These are phyloP conservation scores for Morone saxatilis DNA, from an alignment of 2,113 vertebrate species.

Conservation along the genomic window DNA sequence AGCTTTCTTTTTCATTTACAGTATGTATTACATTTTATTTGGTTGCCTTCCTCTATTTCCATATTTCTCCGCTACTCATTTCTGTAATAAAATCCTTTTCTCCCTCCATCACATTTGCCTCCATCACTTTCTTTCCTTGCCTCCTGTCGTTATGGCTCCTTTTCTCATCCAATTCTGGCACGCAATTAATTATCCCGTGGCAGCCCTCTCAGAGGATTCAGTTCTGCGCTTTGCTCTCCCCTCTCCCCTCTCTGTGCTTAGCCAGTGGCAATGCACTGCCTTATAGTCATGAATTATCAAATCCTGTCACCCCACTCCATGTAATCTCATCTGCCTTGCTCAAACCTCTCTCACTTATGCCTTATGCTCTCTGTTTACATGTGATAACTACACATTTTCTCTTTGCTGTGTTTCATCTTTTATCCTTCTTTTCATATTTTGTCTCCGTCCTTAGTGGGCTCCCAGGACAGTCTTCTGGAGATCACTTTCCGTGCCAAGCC, in stretches of 20 bases:
- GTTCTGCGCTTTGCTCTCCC: constrained; percentile 28
- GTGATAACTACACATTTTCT: background rate
- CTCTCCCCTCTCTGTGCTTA: constrained; percentile 32
- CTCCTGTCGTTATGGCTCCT: constrained; percentile 12
- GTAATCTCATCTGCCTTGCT: constrained; percentile 42
- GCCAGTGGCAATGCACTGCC: constrained; percentile 25
- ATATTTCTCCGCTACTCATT: background rate
- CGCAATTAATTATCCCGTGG: constrained; percentile 58
- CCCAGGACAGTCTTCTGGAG: constrained; percentile 97
- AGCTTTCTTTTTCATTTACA: background rate
- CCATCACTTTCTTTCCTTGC: background rate
- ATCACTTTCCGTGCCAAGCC: constrained; percentile 93
- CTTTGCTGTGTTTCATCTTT: constrained; percentile 7
- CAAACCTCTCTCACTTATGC: background rate
- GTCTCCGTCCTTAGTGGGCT: constrained; percentile 86
- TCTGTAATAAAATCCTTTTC: constrained; percentile 9
- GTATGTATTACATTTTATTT: background rate
- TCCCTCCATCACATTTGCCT: constrained; percentile 2
- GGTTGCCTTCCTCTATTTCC: background rate
- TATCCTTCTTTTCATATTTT: background rate
- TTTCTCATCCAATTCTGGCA: constrained; percentile 54
- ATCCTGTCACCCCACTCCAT: constrained; percentile 36
- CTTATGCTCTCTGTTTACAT: constrained; percentile 27
- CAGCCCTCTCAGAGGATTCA: constrained; percentile 50
- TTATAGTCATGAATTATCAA: constrained; percentile 46